Conservation (phyloP, 2,888 invertebrate species). For the Drosophila differens region DNA sequence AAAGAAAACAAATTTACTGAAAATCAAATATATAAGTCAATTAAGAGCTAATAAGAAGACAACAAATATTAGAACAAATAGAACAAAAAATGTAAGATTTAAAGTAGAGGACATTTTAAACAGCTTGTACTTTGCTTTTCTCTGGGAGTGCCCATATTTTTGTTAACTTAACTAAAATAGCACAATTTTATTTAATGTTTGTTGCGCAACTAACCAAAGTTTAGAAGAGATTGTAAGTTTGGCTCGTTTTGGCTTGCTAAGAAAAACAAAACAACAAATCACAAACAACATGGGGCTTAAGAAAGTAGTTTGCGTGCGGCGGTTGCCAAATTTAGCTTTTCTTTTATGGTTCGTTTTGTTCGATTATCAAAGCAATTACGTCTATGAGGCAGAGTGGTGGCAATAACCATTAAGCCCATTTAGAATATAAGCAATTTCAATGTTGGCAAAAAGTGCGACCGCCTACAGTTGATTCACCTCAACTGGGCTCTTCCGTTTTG, state of each 20-base stretch:
- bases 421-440: slow-evolving; percentile 28
- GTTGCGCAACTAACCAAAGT: slow-evolving; percentile 43
- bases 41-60: neutral
- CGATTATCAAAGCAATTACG: slow-evolving; percentile 73
- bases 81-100: neutral
- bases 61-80: neutral
- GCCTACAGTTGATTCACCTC: slow-evolving; percentile 55
- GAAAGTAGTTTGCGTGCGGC: slow-evolving; percentile 62
- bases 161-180: slow-evolving; percentile 14
- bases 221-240: neutral
- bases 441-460: slow-evolving; percentile 8
- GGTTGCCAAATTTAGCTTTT: slow-evolving; percentile 50
- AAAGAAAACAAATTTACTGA: neutral
- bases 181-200: slow-evolving; percentile 38
- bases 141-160: neutral
- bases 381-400: slow-evolving; percentile 38
- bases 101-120: neutral
- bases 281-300: slow-evolving; percentile 3
- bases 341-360: slow-evolving; percentile 39
- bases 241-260: slow-evolving; percentile 18
- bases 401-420: slow-evolving; percentile 53
- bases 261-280: slow-evolving; percentile 4
- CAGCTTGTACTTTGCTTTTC: neutral
- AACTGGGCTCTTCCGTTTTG: slow-evolving; percentile 50
- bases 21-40: neutral